Base-by-base conservation (phyloP, 2,888 invertebrate genomes). In the Stenodera caucasica region DNA sequence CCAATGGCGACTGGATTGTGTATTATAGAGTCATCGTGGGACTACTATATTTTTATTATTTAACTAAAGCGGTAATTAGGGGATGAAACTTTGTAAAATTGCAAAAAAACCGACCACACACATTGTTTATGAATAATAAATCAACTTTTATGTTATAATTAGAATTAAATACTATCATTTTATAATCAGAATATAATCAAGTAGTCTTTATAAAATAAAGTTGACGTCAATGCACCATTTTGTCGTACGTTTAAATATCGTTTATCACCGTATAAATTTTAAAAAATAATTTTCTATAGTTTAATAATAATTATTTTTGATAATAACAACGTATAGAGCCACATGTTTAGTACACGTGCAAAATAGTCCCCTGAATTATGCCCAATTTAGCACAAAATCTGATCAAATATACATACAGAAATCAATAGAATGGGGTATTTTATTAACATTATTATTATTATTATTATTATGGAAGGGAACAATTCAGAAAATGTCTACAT, bases 301-400 rank as follows among this genome's bases (percentile, higher is more conserved):
- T n/a, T n/a, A n/a, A n/a, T n/a, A n/a, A n/a, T n/a, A n/a, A n/a
- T n/a, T n/a, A n/a, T n/a, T n/a, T n/a, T n/a, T n/a, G n/a, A n/a
- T n/a, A n/a, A n/a, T n/a, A n/a, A n/a, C n/a, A n/a, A n/a, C n/a
- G n/a, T n/a, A n/a, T n/a, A n/a, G n/a, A n/a, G 8, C 2, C 45
- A 45, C 45, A 45, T 45, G 45, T 45, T 45, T 7, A 21, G 11
- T 21, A 21, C 45, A 45, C 21, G 45, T 45, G 45, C 45, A 45
- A 18, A 45, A 8, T 35, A 21, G 45, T 11, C 45, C 9, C 1
- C 45, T 45, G 45, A 45, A 45, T 21, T 45, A 12, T 45, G 45
- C 45, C 45, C 45, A 45, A 45, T 45, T 45, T 45, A 45, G 21
- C 45, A 21, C 21, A 45, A 45, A 45, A 45, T 45, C 45, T 45